phyloP scores from a whole-genome alignment of 2,888 invertebrate genomes.

The Sarcophaga subvicina region DNA sequence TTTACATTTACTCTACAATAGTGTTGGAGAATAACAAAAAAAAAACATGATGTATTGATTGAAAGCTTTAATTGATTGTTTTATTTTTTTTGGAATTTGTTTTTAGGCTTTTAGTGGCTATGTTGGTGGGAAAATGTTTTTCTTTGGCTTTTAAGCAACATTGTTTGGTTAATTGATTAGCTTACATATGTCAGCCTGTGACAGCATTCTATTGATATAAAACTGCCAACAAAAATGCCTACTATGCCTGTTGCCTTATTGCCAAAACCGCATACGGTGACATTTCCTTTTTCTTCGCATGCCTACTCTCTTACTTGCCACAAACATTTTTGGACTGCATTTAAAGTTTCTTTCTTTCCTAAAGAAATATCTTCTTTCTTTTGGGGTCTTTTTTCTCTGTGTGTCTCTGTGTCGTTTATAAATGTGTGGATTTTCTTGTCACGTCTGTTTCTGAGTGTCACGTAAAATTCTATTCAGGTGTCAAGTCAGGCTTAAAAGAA shows the following conservation, averaged over 20 bases:
- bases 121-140: constrained; percentile 66
- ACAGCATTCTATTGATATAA: constrained; percentile 16
- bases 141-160: constrained; percentile 42
- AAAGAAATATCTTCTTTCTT: constrained; percentile 26
- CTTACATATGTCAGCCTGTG: constrained; percentile 49
- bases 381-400: neutral
- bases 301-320: no score
- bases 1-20: neutral
- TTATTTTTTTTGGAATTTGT: constrained; percentile 32
- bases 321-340: neutral
- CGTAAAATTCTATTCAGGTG: constrained; percentile 68
- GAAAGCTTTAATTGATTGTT: constrained; percentile 66
- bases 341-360: neutral
- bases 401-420: constrained; percentile 5
- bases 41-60: constrained; percentile 57
- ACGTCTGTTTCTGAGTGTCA: constrained; percentile 63
- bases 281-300: constrained; percentile 35
- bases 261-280: constrained; percentile 5
- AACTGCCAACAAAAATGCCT: constrained; percentile 1
- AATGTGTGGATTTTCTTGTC: constrained; percentile 62
- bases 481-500: constrained; percentile 62
- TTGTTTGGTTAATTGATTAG: constrained; percentile 59
- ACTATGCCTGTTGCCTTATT: neutral
- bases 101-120: constrained; percentile 33
- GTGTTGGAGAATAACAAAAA: neutral